These are phyloP conservation scores for Chlorops oryzae DNA, from an alignment of 1,140 invertebrate genomes.

Conservation along the genomic window DNA sequence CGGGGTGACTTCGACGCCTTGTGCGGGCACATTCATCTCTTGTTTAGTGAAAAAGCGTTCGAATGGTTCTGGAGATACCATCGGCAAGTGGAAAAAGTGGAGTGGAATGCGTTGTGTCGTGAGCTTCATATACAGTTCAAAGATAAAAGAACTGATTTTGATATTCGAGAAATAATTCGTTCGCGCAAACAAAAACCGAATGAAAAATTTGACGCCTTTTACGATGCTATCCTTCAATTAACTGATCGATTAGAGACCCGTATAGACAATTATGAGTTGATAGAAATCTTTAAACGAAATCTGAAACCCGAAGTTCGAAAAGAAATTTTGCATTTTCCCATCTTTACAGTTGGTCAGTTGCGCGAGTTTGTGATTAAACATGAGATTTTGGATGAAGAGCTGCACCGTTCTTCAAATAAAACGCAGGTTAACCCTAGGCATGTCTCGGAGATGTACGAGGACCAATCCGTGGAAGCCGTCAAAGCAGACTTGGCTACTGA, in stretches of 20 bases:
- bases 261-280: neutral
- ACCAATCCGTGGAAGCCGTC: no score
- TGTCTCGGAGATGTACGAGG: no score
- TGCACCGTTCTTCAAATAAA: no score
- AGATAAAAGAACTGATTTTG: neutral
- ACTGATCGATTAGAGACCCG: neutral
- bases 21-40: neutral
- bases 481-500: no score
- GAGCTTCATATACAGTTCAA: neutral
- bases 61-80: conserved; percentile 1
- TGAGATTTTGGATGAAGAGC: no score
- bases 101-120: neutral
- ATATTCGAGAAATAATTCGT: neutral
- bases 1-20: neutral
- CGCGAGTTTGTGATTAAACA: neutral
- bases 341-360: neutral
- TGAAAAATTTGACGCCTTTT: conserved; percentile 1
- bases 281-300: neutral
- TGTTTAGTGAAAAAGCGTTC: neutral
- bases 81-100: neutral
- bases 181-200: neutral
- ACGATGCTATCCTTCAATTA: neutral
- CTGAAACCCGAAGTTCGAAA: neutral
- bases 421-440: no score
- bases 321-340: neutral